Evolutionary conservation across 2,888 invertebrate genomes (phyloP), one percentile per base, ranked within the genome.

Genomic region (Drosophila koepferae): DNA sequence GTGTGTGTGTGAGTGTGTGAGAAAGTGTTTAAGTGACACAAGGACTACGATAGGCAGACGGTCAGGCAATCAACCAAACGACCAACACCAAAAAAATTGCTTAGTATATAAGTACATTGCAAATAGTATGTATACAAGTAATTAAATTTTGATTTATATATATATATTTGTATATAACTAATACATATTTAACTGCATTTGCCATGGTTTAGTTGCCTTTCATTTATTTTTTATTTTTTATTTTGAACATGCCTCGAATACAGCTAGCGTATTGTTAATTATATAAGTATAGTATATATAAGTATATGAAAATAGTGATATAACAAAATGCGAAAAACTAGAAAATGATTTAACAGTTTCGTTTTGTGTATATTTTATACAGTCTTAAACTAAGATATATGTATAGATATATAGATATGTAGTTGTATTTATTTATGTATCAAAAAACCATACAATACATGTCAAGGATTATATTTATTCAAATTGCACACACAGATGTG

Each of bases 51-150:
- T 72, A 83, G 82, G 72, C 87, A 81, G 73, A 61, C 63, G 74
- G 59, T 56, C 77, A 77, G 61, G 66, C 81, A 83, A 71, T 70
- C 64, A 80, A 80, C 80, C 73, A 76, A 69, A 77, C 86, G 77
- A 86, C 86, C 86, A 89, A 85, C 86, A 86, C 90, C 86, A 87
- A 85, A 63, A 64, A 60, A 71, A 72, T 66, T 71, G 75, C 75
- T 74, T 71, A 76, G 65, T 69, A 51, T 70, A 44, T 68, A 69
- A 46, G 49, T 68, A 69, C 43, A 68, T 68, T 68, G 58, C 58
- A 67, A 49, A 49, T 67, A 49, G 43, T 67, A 34, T 36, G 36
- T 53, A 68, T 49, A 63, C 31, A 54, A 48, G 44, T 71, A 77
- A 62, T 71, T 36, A 72, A 53, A 58, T 55, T 48, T 61, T 28